Evolutionary conservation across 53 echinoderm and acorn worm species (phyloP).

Genomic region (Stichopus horrens): DNA sequence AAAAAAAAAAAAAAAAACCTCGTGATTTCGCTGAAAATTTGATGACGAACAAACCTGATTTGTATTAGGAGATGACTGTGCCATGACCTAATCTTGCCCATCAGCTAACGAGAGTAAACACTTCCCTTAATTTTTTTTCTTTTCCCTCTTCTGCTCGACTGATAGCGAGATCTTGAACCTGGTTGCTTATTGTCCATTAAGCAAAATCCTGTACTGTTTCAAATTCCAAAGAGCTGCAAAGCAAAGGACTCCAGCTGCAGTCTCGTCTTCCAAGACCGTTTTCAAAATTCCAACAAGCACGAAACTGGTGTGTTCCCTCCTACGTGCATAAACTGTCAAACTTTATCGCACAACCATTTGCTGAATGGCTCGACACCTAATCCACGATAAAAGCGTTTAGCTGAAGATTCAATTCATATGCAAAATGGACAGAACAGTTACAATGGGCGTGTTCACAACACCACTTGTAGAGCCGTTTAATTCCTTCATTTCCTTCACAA

Average conservation of each 20-base stretch:
- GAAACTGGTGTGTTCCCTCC: neutral
- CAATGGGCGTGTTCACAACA: slow-evolving; percentile 14
- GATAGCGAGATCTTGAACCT: neutral
- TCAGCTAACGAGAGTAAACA: too few relatives aligned
- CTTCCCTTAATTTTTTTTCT: neutral
- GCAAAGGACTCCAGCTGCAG: neutral
- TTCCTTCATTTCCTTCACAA: neutral
- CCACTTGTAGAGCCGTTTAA: slow-evolving; percentile 2
- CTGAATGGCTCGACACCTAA: neutral
- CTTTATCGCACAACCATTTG: neutral
- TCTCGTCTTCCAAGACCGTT: neutral
- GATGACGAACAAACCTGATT: slow-evolving; percentile 12
- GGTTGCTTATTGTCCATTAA: neutral
- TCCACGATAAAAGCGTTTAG: neutral
- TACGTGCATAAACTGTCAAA: neutral
- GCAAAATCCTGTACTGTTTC: too few relatives aligned
- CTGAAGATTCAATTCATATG: neutral
- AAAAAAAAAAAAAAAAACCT: neutral
- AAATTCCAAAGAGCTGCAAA: too few relatives aligned
- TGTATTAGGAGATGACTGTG: slow-evolving; percentile 6
- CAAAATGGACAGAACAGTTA: neutral
- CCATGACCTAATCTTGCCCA: neutral
- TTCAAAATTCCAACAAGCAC: neutral
- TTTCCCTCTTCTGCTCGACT: neutral
- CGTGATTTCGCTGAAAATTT: neutral